Evolutionary conservation across 2,797 vertebrate genomes (phyloP).

Genomic region (Hippocampus kuda): DNA sequence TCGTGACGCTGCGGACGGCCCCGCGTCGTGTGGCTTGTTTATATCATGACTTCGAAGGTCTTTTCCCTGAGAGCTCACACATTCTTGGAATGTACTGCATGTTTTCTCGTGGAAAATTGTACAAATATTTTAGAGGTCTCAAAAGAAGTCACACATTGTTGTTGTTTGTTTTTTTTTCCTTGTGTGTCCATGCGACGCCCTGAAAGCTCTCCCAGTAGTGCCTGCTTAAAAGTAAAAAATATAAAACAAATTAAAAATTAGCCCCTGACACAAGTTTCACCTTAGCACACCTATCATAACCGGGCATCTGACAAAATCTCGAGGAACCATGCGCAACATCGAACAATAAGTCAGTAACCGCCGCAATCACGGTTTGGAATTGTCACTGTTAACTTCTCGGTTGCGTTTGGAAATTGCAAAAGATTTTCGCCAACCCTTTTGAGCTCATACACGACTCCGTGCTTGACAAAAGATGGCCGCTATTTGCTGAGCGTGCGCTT

Average conservation of each 20-base stretch:
- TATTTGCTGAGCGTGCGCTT: slow-evolving; percentile 48
- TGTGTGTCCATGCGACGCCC: too few relatives aligned
- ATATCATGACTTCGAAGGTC: not conserved
- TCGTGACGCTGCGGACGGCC: not conserved
- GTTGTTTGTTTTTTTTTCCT: too few relatives aligned
- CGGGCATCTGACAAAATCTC: not conserved
- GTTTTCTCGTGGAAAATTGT: too few relatives aligned
- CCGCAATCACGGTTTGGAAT: not conserved
- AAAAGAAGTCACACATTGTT: too few relatives aligned
- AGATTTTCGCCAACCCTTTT: slow-evolving; percentile 21
- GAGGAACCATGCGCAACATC: not conserved
- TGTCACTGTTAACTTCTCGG: not conserved
- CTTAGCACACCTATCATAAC: not conserved
- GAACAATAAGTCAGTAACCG: not conserved
- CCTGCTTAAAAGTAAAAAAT: too few relatives aligned
- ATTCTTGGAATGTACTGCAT: not conserved
- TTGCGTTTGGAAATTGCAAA: not conserved
- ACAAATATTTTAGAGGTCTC: too few relatives aligned
- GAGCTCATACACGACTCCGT: not conserved
- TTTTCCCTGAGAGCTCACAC: not conserved
- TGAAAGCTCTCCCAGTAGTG: too few relatives aligned
- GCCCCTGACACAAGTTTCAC: too few relatives aligned
- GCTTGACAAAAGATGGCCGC: slow-evolving; percentile 31
- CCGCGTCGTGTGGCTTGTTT: not conserved
- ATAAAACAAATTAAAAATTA: not conserved